These are phyloP conservation scores for Eucriotettix oculatus DNA, from an alignment of 2,888 invertebrate species.

Conservation along the genomic window DNA sequence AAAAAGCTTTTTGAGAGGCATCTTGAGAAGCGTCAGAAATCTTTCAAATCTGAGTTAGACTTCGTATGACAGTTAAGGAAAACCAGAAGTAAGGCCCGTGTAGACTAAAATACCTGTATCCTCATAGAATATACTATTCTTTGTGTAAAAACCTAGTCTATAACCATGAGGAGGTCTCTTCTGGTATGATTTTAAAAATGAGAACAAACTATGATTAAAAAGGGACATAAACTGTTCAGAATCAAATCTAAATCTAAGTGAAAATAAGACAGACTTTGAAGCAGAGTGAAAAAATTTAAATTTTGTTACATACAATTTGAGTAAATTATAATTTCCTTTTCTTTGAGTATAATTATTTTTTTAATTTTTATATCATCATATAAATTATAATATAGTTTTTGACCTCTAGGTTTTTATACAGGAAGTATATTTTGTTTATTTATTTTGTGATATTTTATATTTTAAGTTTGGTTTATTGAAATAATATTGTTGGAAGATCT, in stretches of 20 bases:
- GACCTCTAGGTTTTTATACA: too few relatives aligned
- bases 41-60: slow-evolving; percentile 35
- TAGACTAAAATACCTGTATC: slow-evolving; percentile 8
- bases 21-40: slow-evolving; percentile 36
- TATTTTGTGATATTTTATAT: too few relatives aligned
- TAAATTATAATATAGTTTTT: too few relatives aligned
- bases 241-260: too few relatives aligned
- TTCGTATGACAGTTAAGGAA: slow-evolving; percentile 49
- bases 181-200: slow-evolving; percentile 8
- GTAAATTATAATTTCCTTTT: too few relatives aligned
- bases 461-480: background rate
- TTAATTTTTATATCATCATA: too few relatives aligned
- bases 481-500: slow-evolving; percentile 6
- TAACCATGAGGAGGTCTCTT: slow-evolving; percentile 8
- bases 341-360: too few relatives aligned
- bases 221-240: too few relatives aligned
- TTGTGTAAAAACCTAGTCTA: slow-evolving; percentile 1
- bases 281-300: too few relatives aligned
- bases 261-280: too few relatives aligned
- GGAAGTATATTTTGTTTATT: too few relatives aligned
- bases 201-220: background rate
- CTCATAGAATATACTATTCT: background rate
- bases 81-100: slow-evolving; percentile 13
- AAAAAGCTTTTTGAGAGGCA: slow-evolving; percentile 74
- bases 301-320: too few relatives aligned